Conservation (phyloP, 2,113 vertebrate genomes). For the Setophaga coronata region DNA sequence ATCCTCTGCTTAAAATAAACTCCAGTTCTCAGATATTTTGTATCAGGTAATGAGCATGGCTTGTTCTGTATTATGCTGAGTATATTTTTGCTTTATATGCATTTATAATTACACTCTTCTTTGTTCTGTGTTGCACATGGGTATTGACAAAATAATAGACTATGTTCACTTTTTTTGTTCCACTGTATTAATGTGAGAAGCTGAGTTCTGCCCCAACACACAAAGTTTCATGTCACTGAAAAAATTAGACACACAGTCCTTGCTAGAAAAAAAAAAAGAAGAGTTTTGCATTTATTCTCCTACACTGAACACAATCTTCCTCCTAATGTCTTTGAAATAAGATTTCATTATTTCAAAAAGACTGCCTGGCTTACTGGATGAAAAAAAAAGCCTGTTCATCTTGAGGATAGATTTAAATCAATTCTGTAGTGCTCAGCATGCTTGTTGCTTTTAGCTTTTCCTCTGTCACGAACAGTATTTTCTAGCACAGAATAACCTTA, state of each 20-base stretch:
- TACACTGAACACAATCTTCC: not conserved
- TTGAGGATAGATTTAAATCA: conserved; percentile 14
- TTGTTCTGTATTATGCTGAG: not conserved
- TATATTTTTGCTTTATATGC: not conserved
- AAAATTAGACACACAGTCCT: not conserved
- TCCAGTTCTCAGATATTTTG: not conserved
- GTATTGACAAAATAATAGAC: not conserved
- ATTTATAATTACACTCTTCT: not conserved
- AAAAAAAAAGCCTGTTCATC: not conserved
- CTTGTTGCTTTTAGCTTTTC: conserved; percentile 22
- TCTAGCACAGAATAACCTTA: not conserved
- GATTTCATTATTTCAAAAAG: conserved; percentile 37
- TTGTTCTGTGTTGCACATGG: not conserved
- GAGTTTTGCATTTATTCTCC: conserved; percentile 44
- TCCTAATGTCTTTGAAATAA: conserved; percentile 57
- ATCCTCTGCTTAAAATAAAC: not conserved
- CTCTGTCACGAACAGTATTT: not conserved
- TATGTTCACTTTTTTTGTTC: not conserved
- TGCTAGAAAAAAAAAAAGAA: conserved; percentile 26
- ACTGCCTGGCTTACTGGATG: not conserved
- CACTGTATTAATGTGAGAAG: not conserved
- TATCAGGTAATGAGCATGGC: not conserved
- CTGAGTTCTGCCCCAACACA: not conserved
- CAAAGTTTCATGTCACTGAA: not conserved
- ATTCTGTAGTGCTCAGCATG: not conserved